Percentiles rank a stretch among this genome's conserved stretches.
Conservation (phyloP, 2,797 vertebrate species). For the Presbytis comata region DNA sequence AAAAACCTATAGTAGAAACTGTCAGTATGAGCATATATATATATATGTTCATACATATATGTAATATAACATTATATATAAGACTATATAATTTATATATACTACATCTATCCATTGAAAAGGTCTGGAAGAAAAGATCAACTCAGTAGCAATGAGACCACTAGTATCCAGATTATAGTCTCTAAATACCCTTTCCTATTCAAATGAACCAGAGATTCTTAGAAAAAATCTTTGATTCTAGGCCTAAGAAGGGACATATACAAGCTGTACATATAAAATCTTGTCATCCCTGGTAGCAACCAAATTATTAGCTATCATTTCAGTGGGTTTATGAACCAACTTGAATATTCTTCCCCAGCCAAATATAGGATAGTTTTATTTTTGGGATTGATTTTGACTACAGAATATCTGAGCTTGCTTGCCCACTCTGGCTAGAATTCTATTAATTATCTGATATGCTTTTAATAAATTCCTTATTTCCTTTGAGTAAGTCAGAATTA, state of each 20-base stretch:
- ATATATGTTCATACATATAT: neutral
- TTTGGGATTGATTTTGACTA: conserved; percentile 5
- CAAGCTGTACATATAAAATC: neutral
- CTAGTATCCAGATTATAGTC: neutral
- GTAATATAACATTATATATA: neutral
- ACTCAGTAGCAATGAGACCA: neutral
- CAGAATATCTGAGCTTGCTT: neutral
- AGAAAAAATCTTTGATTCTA: neutral
- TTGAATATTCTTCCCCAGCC: neutral
- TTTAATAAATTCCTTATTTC: neutral
- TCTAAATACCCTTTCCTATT: neutral
- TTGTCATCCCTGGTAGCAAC: neutral
- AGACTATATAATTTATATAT: neutral
- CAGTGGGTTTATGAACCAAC: neutral
- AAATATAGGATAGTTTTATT: neutral
- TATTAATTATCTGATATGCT: neutral
- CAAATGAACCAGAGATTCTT: neutral
- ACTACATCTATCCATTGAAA: neutral
- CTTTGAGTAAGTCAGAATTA: neutral
- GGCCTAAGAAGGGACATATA: neutral
- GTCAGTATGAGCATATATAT: neutral
- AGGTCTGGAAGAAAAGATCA: neutral
- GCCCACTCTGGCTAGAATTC: neutral
- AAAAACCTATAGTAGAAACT: neutral
- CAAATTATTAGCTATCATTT: neutral